Conservation (phyloP, 2,113 vertebrate genomes). For the Sterna hirundo region DNA sequence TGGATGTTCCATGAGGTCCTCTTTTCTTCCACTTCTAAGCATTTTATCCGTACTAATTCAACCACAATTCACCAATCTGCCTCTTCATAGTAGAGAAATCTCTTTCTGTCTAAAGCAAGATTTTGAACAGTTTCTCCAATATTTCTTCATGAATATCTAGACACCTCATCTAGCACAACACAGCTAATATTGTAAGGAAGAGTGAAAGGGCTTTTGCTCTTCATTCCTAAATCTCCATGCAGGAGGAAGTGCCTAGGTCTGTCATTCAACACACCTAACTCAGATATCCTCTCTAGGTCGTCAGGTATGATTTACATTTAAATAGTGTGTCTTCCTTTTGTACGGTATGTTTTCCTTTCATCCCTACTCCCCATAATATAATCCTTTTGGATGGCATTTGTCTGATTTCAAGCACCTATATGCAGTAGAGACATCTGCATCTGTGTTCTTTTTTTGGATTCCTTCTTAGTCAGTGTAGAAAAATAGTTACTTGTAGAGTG, state of each 20-base stretch:
- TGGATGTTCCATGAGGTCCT: background rate
- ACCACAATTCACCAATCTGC: background rate
- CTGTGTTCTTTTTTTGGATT: background rate
- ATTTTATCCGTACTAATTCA: background rate
- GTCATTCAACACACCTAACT: background rate
- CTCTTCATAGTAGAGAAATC: background rate
- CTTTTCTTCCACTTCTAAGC: background rate
- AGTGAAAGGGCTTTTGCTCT: background rate
- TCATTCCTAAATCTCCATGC: background rate
- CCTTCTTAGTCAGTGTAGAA: background rate
- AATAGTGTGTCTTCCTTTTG: background rate
- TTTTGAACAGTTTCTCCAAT: background rate
- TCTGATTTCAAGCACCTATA: background rate
- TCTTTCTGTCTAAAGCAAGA: background rate
- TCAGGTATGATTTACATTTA: background rate
- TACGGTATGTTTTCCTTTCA: background rate
- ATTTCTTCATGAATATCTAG: background rate
- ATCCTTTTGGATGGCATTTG: background rate
- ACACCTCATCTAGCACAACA: background rate
- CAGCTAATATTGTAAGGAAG: background rate
- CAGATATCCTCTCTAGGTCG: background rate
- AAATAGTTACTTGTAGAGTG: background rate
- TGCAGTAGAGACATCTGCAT: background rate
- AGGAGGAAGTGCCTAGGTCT: background rate
- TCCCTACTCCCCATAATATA: background rate